These are phyloP conservation scores for Lasioglossum zephyrum DNA, from an alignment of 2,888 invertebrate species.

Conservation along the genomic window DNA sequence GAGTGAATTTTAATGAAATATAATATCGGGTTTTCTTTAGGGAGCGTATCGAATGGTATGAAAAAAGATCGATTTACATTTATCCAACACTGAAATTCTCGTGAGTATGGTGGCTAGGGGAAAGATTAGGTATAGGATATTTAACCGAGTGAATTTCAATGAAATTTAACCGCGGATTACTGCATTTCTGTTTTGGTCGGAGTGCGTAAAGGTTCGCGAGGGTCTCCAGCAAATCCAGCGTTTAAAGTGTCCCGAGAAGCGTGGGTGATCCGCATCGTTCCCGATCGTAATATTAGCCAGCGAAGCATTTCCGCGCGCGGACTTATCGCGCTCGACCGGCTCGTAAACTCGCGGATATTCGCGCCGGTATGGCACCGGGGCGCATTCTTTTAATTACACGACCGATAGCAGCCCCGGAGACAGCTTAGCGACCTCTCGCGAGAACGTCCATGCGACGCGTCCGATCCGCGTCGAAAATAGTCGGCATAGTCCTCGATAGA, in stretches of 20 bases:
- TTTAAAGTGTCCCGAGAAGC: constrained; percentile 27
- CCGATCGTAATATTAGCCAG: constrained; percentile 54
- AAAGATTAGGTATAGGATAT: too few species aligned
- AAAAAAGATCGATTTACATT: neutral
- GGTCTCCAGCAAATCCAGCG: constrained; percentile 7
- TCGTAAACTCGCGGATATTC: constrained; percentile 70
- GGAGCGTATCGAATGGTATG: too few species aligned
- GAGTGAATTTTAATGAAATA: too few species aligned
- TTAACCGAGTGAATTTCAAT: too few species aligned
- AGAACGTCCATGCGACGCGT: constrained; percentile 31
- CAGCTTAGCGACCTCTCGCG: constrained; percentile 57
- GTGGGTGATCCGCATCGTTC: constrained; percentile 60
- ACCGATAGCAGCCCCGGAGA: constrained; percentile 49
- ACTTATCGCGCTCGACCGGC: constrained; percentile 59
- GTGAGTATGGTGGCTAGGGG: too few species aligned
- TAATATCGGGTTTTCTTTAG: too few species aligned
- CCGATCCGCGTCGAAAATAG: constrained; percentile 19
- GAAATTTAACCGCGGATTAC: neutral
- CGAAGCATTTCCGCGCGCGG: constrained; percentile 51
- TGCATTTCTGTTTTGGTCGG: neutral
- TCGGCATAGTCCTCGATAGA: constrained; percentile 10
- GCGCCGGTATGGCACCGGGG: constrained; percentile 46
- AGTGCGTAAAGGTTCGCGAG: neutral
- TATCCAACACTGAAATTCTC: too few species aligned
- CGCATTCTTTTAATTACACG: constrained; percentile 68